Evolutionary conservation across 2,888 invertebrate genomes (phyloP).

Genomic region (Toxonevra muliebris): DNA sequence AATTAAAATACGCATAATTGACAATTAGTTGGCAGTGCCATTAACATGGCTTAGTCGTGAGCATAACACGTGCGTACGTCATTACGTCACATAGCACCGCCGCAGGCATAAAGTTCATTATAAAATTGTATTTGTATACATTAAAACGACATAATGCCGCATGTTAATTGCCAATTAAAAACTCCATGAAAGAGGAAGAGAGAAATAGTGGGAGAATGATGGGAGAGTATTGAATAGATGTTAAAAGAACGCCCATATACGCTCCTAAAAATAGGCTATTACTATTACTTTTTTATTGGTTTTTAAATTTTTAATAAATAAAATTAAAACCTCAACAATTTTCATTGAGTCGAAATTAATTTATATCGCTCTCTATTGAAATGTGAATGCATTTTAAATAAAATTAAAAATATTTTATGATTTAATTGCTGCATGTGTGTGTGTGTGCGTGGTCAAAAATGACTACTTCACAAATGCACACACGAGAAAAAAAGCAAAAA

Average conservation of each 20-base stretch:
- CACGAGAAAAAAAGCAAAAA: too few relatives aligned
- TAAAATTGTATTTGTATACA: constrained; percentile 9
- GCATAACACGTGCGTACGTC: background rate
- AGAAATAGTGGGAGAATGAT: background rate
- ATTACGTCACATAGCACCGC: background rate
- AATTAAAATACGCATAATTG: constrained; percentile 36
- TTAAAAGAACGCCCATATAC: background rate
- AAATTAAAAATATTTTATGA: background rate
- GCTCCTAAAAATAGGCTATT: background rate
- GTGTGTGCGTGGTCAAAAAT: background rate
- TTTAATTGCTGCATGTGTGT: background rate
- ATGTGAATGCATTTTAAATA: constrained; percentile 4
- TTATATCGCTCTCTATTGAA: background rate
- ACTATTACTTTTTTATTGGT: too few relatives aligned
- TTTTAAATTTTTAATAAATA: background rate
- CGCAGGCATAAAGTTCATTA: background rate
- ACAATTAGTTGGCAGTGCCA: constrained; percentile 31
- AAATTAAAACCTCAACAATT: background rate
- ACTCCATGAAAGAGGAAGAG: background rate
- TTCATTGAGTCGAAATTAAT: background rate
- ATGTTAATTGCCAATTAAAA: constrained; percentile 30
- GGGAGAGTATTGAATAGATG: background rate
- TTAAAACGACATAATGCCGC: constrained; percentile 18
- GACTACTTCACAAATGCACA: too few relatives aligned
- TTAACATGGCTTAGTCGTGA: background rate